A percentile compares a stretch with the other conserved stretches of the same genome.
These are phyloP conservation scores for Tauraco hartlaubi DNA, from an alignment of 2,797 vertebrate genomes.

Conservation along the genomic window DNA sequence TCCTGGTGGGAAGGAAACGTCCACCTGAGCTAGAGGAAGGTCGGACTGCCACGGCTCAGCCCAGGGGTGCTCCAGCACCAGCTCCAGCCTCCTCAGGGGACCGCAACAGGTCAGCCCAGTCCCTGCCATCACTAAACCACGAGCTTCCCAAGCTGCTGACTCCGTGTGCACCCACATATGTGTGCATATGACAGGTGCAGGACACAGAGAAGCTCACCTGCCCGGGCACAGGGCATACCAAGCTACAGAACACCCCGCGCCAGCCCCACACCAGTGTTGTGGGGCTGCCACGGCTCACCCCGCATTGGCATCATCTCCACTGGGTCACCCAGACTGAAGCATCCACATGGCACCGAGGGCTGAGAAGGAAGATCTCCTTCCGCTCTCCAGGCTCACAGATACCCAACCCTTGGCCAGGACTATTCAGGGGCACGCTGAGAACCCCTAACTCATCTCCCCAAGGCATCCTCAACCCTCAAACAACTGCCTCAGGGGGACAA, in stretches of 20 bases:
- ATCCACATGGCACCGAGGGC: accelerated
- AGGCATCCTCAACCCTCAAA: not conserved
- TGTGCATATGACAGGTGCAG: not conserved
- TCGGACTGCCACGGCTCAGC: not conserved
- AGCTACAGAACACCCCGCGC: not conserved
- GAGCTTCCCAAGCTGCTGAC: not conserved
- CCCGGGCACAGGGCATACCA: accelerated
- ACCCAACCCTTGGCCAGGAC: not conserved
- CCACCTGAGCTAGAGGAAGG: not conserved
- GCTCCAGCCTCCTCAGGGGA: accelerated
- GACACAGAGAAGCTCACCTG: accelerated
- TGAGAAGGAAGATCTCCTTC: not conserved
- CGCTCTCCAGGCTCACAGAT: not conserved
- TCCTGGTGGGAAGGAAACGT: not conserved
- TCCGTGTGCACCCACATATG: accelerated
- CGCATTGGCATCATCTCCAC: not conserved
- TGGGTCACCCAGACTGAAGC: not conserved
- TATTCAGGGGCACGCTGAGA: not conserved
- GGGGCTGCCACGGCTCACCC: accelerated
- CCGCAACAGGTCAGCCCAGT: not conserved
- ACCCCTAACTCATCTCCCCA: not conserved
- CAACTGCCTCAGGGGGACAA: not conserved
- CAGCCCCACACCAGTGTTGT: accelerated
- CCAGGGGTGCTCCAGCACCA: not conserved
- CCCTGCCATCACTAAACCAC: not conserved